Evolutionary conservation across 35 echinoderm and acorn worm genomes (phyloP), one percentile per base, ranked within the genome.

Genomic region (Diadema setosum): DNA sequence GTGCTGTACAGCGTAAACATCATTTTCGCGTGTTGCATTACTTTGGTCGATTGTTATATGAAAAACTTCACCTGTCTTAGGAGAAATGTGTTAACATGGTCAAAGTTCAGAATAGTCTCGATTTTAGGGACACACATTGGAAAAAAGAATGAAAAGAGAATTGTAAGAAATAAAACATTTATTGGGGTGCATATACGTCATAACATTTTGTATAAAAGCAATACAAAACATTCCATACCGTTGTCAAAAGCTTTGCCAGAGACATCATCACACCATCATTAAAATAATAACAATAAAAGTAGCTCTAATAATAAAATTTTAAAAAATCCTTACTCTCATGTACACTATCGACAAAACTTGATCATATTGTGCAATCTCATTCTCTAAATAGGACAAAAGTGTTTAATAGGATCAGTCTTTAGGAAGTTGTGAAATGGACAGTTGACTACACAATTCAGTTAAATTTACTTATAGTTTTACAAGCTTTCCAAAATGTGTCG

Each of bases 161-260:
- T n/a, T 67, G 25, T 67, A 67, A 67, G 63, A 67, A 67, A 67
- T 67, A 78, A 78, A 78, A 78, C 35, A 78, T 78, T 78, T 78
- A 78, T 42, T 78, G 73, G 73, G 73, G 18, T 67, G 29, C 44
- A 9, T 36, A 78, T 78, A 41, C 73, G 44, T 43, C 73, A 42
- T 44, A 36, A 16, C 21, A 78, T 78, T 44, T 78, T 78, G 73
- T 78, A 78, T 78, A 78, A 78, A 78, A 78, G 16, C 73, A 36
- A 78, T 78, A 78, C 73, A 78, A 78, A 78, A 52, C 73, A 78
- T 78, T 25, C 40, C 73, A 78, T 42, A 7, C 11, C 25, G n/a
- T 78, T 44, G 3, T n/a, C 40, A 2, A 78, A 39, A 21, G 44
- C 73, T 41, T 39, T 78, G 16, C n/a, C 9, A 52, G 48, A 11